Evolutionary conservation across 2,113 vertebrate genomes (phyloP).

Genomic region (Papio anubis): DNA sequence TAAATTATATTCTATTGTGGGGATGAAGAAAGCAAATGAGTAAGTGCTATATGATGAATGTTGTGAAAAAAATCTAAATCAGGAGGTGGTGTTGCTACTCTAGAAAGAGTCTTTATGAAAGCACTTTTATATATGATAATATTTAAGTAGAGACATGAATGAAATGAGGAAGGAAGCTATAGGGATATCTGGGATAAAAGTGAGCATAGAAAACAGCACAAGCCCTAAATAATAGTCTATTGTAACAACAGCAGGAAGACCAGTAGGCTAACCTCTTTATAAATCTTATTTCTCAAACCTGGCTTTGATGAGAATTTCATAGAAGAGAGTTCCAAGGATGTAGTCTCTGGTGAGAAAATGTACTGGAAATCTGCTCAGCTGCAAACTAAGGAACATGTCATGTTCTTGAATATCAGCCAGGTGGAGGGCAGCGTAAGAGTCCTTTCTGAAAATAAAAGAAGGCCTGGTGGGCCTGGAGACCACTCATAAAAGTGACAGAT

Average conservation of each 20-base stretch:
- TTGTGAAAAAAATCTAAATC: neutral
- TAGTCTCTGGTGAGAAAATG: neutral
- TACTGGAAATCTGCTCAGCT: neutral
- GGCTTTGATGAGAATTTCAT: neutral
- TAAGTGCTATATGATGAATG: neutral
- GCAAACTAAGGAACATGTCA: neutral
- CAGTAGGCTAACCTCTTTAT: neutral
- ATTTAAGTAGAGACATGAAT: neutral
- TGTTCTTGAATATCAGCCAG: neutral
- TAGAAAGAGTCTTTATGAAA: neutral
- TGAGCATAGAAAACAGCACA: neutral
- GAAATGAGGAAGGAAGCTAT: neutral
- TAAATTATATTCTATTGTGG: neutral
- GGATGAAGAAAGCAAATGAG: neutral
- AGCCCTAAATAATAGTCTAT: neutral
- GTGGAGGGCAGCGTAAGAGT: neutral
- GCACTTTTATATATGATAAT: neutral
- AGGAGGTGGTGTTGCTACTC: neutral
- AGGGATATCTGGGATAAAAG: neutral
- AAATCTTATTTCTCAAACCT: neutral
- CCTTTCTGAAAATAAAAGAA: neutral
- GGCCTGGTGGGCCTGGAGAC: neutral
- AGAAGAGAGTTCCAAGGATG: neutral
- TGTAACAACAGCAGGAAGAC: neutral
- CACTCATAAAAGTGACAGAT: neutral